A percentile compares a stretch with the other conserved stretches of the same genome.
Conservation (phyloP, 2,113 vertebrate species). For the Dipodomys stephensi region DNA sequence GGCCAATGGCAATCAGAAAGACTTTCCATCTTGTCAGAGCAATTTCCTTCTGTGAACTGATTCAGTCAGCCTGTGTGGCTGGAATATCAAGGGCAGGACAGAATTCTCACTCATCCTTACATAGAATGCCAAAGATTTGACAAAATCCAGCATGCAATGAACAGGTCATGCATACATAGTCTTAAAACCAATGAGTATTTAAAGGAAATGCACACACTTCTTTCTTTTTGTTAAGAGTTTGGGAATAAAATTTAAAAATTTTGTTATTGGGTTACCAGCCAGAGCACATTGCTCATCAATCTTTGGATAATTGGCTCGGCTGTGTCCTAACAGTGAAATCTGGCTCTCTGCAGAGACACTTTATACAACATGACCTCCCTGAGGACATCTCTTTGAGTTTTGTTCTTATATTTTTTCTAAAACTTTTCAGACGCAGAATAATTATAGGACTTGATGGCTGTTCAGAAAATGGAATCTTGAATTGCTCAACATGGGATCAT, state of each 20-base stretch:
- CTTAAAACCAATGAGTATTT: background rate
- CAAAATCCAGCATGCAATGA: background rate
- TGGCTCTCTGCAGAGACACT: conserved; percentile 48
- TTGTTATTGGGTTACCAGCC: conserved; percentile 38
- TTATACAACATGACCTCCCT: conserved; percentile 55
- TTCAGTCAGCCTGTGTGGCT: background rate
- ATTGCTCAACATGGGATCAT: background rate
- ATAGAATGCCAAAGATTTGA: background rate
- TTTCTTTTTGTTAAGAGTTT: background rate
- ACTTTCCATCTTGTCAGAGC: background rate
- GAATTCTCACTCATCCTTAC: background rate
- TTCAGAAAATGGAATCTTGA: conserved; percentile 55
- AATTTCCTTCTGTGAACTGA: background rate
- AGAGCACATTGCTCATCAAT: conserved; percentile 65
- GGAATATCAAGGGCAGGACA: background rate
- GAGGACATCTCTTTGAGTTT: conserved; percentile 63
- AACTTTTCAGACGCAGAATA: conserved; percentile 66
- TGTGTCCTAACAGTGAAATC: conserved; percentile 33
- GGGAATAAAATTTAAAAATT: conserved; percentile 12
- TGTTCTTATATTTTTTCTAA: conserved; percentile 54
- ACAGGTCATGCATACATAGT: background rate
- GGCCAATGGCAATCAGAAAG: background rate
- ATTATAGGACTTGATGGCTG: conserved; percentile 51
- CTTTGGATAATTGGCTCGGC: conserved; percentile 68
- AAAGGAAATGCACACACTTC: background rate